A percentile compares a stretch with the other conserved stretches of the same genome.
Evolutionary conservation across 2,797 vertebrate genomes (phyloP).

Genomic region (Tarsius wallacei): DNA sequence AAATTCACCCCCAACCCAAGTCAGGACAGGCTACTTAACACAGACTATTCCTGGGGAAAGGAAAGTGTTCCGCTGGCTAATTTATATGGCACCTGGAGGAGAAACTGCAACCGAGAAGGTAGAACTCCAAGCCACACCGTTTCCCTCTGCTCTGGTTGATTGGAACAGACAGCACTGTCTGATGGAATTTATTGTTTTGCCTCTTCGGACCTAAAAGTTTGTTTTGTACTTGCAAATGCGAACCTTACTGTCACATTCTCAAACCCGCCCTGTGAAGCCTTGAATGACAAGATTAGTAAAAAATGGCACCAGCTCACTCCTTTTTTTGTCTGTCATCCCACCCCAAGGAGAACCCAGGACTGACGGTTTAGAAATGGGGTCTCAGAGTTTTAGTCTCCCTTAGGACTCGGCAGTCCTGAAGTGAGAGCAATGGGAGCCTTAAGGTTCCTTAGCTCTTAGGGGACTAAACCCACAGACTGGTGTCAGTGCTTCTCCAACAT

Average conservation of each 20-base stretch:
- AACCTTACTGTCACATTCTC: not conserved
- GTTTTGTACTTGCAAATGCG: slow-evolving; percentile 33
- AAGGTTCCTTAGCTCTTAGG: accelerated
- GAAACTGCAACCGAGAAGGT: not conserved
- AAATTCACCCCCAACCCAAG: not conserved
- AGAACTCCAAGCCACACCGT: not conserved
- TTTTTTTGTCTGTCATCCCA: accelerated
- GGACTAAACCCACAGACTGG: accelerated
- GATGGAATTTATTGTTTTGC: slow-evolving; percentile 68
- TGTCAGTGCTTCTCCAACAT: accelerated
- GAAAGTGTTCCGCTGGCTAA: slow-evolving; percentile 58
- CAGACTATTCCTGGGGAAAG: slow-evolving; percentile 72
- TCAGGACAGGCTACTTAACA: slow-evolving; percentile 73
- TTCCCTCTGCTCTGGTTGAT: slow-evolving; percentile 18
- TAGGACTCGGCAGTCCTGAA: accelerated
- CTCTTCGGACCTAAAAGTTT: slow-evolving; percentile 10
- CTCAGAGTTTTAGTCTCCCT: accelerated
- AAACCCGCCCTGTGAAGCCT: not conserved
- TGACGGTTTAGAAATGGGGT: no score
- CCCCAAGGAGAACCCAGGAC: accelerated
- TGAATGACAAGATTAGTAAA: not conserved
- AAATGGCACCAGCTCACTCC: accelerated
- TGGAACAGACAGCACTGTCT: slow-evolving; percentile 69
- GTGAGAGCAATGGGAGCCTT: accelerated
- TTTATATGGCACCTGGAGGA: slow-evolving; percentile 77